A percentile compares a stretch with the other conserved stretches of the same genome.
These are phyloP conservation scores for Drosophila takahashii DNA, from an alignment of 1,140 invertebrate genomes.

Conservation along the genomic window DNA sequence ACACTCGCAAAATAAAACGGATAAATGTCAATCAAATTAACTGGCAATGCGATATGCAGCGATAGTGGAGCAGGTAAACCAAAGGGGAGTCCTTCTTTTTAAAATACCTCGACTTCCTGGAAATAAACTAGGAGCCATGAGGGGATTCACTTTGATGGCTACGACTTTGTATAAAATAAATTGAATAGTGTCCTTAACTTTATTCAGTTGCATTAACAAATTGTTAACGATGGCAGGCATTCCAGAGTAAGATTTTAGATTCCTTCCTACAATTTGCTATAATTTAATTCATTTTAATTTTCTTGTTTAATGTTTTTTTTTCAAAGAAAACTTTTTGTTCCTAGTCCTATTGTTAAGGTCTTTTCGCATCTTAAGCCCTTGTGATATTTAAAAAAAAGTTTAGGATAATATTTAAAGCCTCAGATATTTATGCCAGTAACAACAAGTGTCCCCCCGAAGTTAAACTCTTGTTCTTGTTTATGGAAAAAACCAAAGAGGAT, in stretches of 20 bases:
- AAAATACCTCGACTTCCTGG: slow-evolving; percentile 2
- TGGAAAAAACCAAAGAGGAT: background rate
- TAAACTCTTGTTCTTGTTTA: background rate
- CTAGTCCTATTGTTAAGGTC: no score
- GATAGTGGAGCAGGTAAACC: slow-evolving; percentile 37
- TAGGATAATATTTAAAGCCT: no score
- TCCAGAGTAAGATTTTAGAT: no score
- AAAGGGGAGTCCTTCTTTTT: background rate
- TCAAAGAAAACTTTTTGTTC: no score
- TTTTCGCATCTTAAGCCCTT: no score
- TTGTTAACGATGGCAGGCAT: background rate
- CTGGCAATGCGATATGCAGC: slow-evolving; percentile 67
- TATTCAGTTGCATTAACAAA: background rate
- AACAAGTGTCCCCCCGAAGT: background rate
- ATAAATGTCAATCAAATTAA: slow-evolving; percentile 80
- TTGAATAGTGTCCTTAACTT: slow-evolving; percentile 1
- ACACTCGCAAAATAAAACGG: slow-evolving; percentile 51
- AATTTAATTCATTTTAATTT: no score
- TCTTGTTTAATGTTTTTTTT: no score
- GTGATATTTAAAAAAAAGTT: no score
- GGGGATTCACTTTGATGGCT: slow-evolving; percentile 11
- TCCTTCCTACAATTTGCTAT: no score
- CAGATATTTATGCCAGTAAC: background rate
- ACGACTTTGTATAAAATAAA: slow-evolving; percentile 2
- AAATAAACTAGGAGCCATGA: slow-evolving; percentile 28